Conservation (phyloP, 2,888 invertebrate genomes). For the Nipponacmea schrenckii region DNA sequence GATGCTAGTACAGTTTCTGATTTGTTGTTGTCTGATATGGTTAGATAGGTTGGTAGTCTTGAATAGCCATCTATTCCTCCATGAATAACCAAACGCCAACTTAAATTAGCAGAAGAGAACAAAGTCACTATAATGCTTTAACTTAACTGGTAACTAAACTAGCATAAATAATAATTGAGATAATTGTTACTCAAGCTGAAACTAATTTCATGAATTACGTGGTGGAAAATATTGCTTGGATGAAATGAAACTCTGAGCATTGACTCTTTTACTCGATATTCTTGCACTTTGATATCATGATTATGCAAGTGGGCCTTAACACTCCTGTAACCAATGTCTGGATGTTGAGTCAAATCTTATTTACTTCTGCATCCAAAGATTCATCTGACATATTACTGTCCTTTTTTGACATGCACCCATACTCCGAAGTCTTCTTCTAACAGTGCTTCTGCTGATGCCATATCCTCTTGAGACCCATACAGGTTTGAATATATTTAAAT, state of each 20-base stretch:
- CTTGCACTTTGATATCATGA: not conserved
- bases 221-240: too few relatives aligned
- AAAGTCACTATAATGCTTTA: too few relatives aligned
- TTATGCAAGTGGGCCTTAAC: not conserved
- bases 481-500: too few relatives aligned
- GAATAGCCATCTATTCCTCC: not conserved
- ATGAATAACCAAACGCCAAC: not conserved
- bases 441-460: not conserved
- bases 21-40: not conserved
- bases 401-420: not conserved
- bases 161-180: too few relatives aligned
- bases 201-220: too few relatives aligned
- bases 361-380: not conserved
- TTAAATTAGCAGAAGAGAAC: not conserved
- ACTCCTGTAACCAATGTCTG: constrained; percentile 2
- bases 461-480: too few relatives aligned
- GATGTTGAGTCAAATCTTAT: not conserved
- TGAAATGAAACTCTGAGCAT: not conserved
- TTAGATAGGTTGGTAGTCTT: not conserved
- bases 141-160: too few relatives aligned
- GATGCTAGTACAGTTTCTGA: not conserved
- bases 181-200: too few relatives aligned
- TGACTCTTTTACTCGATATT: not conserved
- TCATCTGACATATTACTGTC: not conserved
- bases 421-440: not conserved